These are phyloP conservation scores for Dreissena rostriformis DNA, from an alignment of 1,140 invertebrate genomes.

Conservation along the genomic window DNA sequence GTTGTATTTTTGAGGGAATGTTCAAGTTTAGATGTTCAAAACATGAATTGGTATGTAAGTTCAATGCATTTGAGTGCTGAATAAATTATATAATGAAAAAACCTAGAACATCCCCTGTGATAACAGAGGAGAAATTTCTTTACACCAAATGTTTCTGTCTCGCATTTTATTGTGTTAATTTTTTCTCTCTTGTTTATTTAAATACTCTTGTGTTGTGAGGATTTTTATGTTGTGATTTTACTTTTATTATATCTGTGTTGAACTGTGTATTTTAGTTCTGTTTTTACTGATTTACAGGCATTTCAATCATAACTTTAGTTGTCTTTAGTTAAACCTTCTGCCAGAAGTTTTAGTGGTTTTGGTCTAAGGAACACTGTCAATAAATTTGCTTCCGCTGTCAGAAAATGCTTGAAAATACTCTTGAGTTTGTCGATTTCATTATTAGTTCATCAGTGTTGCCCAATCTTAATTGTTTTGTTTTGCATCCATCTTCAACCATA, in stretches of 20 bases:
- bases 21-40: neutral
- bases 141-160: slow-evolving; percentile 17
- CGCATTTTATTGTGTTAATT: slow-evolving; percentile 34
- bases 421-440: slow-evolving; percentile 4
- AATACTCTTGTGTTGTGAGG: slow-evolving; percentile 14
- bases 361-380: neutral
- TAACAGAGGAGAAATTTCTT: neutral
- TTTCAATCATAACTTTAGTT: slow-evolving; percentile 57
- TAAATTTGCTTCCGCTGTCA: slow-evolving; percentile 11
- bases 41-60: neutral
- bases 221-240: slow-evolving; percentile 15
- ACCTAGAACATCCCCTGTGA: neutral
- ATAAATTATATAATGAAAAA: neutral
- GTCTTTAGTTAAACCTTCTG: slow-evolving; percentile 26
- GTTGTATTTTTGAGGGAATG: neutral
- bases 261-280: slow-evolving; percentile 23
- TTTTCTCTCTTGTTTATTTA: slow-evolving; percentile 14
- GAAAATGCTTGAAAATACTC: neutral
- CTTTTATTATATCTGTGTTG: slow-evolving; percentile 9
- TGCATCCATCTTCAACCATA: slow-evolving; percentile 15
- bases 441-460: neutral
- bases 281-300: neutral
- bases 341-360: no score
- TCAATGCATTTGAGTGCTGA: neutral
- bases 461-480: slow-evolving; percentile 16